Conservation (phyloP, 2,888 invertebrate genomes). For the Phoenoteleia sp. region DNA sequence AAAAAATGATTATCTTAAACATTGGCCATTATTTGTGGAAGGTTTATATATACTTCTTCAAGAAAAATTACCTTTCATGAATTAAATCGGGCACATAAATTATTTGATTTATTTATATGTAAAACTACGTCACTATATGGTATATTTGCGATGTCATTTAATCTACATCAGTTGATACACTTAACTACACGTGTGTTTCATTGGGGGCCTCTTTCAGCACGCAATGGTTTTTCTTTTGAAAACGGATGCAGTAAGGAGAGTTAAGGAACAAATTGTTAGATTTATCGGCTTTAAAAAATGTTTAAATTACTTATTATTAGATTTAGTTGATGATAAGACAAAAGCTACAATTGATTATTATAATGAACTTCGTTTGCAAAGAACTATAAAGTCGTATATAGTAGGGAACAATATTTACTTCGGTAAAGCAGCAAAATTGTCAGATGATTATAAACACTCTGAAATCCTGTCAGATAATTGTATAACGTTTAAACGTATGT, state of each 20-base stretch:
- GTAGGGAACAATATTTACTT: not conserved
- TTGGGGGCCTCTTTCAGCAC: conserved; percentile 32
- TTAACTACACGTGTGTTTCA: conserved; percentile 26
- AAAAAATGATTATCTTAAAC: not conserved
- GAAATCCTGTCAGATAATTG: not conserved
- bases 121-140: conserved; percentile 11
- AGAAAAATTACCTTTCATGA: not conserved
- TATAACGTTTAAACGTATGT: not conserved
- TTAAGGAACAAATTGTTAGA: not conserved
- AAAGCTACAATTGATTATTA: not conserved
- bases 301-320: not conserved
- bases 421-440: not conserved
- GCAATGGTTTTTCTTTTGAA: conserved; percentile 34
- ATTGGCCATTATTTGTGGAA: not conserved
- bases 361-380: not conserved
- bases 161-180: conserved; percentile 41
- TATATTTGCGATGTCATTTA: conserved; percentile 12
- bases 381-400: not conserved
- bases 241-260: not conserved
- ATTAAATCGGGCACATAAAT: not conserved
- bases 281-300: not conserved
- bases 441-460: not conserved
- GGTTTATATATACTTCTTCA: not conserved
- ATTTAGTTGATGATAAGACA: not conserved
- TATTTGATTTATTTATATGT: not conserved